Evolutionary conservation across 2,113 vertebrate genomes (phyloP), one percentile per base, ranked within the genome.

Genomic region (Pipa parva): DNA sequence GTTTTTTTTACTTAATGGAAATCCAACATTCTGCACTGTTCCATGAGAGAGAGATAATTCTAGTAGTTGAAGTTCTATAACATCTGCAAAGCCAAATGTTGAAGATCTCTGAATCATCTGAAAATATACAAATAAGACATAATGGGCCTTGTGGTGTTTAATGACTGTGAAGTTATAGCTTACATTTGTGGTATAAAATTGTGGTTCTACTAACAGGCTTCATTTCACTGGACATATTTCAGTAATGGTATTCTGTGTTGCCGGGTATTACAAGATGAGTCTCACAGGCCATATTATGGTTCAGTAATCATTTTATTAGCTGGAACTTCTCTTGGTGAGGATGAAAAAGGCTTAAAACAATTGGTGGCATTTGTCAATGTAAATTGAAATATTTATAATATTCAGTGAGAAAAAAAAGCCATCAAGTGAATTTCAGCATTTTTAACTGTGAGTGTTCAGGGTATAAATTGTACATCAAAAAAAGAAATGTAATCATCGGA

Each of bases 371-470:
- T 78, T 84, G 83, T 75, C 70, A 59, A 62, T 74, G 21, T 54
- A 76, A 73, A 69, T 56, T 59, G n/a, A 77, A 59, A 87, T 84
- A 86, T 86, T 81, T 74, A 78, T 81, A 79, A 71, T 83, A 86
- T 81, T 86, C 83, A 79, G 75, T 20, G 27, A 7, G 17, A 29
- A n/a, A 78, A 84, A 87, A 83, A 80, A 61, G 15, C 7, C 2
- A 49, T 49, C 21, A 11, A 12, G 15, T 49, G 5, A n/a, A 13
- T 49, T 22, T 49, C 7, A 21, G 1, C 5, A 86, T 85, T 87
- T n/a, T 83, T 88, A 82, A 42, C 39, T 17, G 15, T 42, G 39
- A 42, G 13, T 42, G 39, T 13, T 6, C 10, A 31, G 10, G 29
- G 29, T 1, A 42, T n/a, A n/a, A n/a, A n/a, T n/a, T n/a, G n/a